Evolutionary conservation across 2,113 vertebrate species (phyloP).

Genomic region (Pollimyrus isidori): DNA sequence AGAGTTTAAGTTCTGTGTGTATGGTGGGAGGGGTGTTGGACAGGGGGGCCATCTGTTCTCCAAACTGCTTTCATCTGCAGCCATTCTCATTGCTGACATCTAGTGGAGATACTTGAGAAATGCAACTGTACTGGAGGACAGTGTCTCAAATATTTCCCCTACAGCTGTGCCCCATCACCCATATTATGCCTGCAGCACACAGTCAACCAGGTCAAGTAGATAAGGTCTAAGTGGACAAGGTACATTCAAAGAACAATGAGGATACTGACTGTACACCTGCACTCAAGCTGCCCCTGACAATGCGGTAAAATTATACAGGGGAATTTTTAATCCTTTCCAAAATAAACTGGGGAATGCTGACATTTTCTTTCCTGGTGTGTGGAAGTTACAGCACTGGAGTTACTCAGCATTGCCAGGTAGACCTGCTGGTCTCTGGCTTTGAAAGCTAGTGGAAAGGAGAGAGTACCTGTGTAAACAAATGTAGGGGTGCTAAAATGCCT

Average conservation of each 20-base stretch:
- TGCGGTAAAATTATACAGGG: neutral
- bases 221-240: neutral
- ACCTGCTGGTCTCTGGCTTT: neutral
- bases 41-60: conserved; percentile 19
- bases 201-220: neutral
- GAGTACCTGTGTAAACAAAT: neutral
- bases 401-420: neutral
- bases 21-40: neutral
- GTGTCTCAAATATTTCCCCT: neutral
- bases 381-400: neutral
- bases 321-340: neutral
- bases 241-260: neutral
- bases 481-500: neutral
- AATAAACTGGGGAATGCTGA: neutral
- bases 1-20: neutral
- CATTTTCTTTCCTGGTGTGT: neutral
- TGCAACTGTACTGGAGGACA: neutral
- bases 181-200: neutral
- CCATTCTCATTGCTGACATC: conserved; percentile 4
- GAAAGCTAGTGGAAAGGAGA: neutral
- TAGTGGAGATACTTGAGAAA: neutral
- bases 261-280: neutral
- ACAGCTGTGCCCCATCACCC: neutral
- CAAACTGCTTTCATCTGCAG: conserved; percentile 18
- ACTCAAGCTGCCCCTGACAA: neutral